Conservation (phyloP, 2,888 invertebrate genomes). For the Cataglyphis rosenhaueri region DNA sequence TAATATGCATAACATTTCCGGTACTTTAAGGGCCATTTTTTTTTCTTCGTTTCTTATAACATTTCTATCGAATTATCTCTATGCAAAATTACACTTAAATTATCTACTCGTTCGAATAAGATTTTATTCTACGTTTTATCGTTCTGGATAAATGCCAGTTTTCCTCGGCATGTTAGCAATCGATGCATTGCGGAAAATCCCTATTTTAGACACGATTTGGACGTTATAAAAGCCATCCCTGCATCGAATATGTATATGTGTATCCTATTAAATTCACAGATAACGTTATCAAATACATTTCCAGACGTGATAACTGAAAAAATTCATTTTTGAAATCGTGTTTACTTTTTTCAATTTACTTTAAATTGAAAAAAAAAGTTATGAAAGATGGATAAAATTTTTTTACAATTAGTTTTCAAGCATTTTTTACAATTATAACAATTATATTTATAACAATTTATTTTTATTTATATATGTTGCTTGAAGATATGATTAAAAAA, state of each 20-base stretch:
- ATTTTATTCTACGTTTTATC: neutral
- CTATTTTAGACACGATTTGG: neutral
- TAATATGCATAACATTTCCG: neutral
- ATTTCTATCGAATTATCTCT: neutral
- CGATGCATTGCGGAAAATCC: conserved; percentile 1
- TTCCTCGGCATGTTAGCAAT: neutral
- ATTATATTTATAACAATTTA: neutral
- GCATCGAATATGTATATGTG: neutral
- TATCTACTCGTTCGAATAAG: neutral
- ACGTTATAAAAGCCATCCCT: neutral
- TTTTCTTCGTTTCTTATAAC: too few species aligned
- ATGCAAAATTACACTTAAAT: neutral
- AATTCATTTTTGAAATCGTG: neutral
- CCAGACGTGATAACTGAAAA: neutral
- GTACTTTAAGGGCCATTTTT: neutral
- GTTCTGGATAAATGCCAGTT: conserved; percentile 7
- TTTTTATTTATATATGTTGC: neutral
- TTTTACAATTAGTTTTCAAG: neutral
- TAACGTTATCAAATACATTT: conserved; percentile 14
- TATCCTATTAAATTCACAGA: neutral
- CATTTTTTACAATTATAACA: neutral
- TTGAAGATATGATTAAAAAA: neutral
- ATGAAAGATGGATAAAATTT: neutral
- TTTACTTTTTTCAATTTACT: neutral
- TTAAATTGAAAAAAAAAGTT: neutral